Evolutionary conservation across 1,140 invertebrate species (phyloP).

Genomic region (Drosophila ercepeae): DNA sequence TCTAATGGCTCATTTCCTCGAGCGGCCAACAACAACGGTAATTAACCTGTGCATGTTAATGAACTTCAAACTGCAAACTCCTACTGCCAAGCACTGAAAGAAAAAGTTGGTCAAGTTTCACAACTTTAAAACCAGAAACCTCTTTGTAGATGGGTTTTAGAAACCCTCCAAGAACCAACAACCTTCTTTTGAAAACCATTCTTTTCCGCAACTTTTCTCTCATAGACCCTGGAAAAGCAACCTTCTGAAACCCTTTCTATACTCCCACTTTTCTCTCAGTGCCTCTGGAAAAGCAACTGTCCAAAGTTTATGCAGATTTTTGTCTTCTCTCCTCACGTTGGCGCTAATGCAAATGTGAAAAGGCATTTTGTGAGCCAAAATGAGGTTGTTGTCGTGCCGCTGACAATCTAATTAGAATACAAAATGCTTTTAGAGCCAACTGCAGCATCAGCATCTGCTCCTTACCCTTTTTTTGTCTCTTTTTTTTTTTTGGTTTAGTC

Average conservation of each 20-base stretch:
- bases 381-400: constrained; percentile 81
- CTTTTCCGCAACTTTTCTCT: too few species aligned
- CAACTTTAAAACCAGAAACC: too few species aligned
- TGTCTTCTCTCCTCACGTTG: constrained; percentile 66
- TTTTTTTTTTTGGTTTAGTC: background rate
- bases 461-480: background rate
- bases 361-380: constrained; percentile 71
- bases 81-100: constrained; percentile 9
- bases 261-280: constrained; percentile 17
- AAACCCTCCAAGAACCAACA: too few species aligned
- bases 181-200: too few species aligned
- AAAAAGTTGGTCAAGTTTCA: too few species aligned
- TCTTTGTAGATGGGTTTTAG: too few species aligned
- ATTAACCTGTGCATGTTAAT: constrained; percentile 83
- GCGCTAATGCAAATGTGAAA: constrained; percentile 78
- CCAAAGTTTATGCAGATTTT: constrained; percentile 76
- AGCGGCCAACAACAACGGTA: constrained; percentile 70
- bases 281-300: constrained; percentile 13
- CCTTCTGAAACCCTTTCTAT: background rate
- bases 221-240: too few species aligned
- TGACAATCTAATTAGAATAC: constrained; percentile 83
- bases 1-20: constrained; percentile 81
- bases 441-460: constrained; percentile 17
- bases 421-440: constrained; percentile 69
- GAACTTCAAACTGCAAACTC: constrained; percentile 69